Conservation (phyloP, 2,797 vertebrate genomes). For the Gallirallus australis region DNA sequence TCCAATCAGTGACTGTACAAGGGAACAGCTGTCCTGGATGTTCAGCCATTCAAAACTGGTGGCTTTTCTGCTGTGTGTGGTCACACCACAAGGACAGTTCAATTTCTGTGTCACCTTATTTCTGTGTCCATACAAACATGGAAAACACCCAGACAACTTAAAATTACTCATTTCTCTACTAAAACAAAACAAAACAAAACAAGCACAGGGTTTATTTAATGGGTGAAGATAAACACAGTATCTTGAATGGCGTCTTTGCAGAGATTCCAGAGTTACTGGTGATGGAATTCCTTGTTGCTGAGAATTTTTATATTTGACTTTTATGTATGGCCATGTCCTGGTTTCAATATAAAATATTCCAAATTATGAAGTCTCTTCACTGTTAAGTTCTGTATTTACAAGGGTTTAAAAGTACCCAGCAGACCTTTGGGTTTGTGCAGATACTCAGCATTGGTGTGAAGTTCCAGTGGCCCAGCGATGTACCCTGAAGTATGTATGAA, state of each 20-base stretch:
- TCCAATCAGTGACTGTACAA: background rate
- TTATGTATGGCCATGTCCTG: background rate
- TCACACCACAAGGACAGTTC: background rate
- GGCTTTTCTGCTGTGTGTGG: background rate
- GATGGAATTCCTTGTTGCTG: background rate
- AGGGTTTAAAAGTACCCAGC: background rate
- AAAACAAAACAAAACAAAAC: background rate
- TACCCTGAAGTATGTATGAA: background rate
- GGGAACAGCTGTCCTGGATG: slow-evolving; percentile 1
- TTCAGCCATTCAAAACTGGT: background rate
- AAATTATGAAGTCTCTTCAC: background rate
- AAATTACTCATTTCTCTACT: background rate
- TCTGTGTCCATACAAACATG: background rate
- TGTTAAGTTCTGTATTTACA: background rate
- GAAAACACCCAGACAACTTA: background rate
- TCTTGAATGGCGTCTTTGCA: background rate
- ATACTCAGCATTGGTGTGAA: background rate
- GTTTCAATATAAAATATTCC: background rate
- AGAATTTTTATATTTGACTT: background rate
- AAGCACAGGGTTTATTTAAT: background rate
- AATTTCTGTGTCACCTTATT: background rate
- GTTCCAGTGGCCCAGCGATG: background rate
- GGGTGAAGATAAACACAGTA: background rate
- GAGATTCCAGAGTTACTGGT: background rate
- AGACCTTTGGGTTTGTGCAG: background rate